These are phyloP conservation scores for Tricholaema leucomelas DNA, from an alignment of 2,113 vertebrate species.

Conservation along the genomic window DNA sequence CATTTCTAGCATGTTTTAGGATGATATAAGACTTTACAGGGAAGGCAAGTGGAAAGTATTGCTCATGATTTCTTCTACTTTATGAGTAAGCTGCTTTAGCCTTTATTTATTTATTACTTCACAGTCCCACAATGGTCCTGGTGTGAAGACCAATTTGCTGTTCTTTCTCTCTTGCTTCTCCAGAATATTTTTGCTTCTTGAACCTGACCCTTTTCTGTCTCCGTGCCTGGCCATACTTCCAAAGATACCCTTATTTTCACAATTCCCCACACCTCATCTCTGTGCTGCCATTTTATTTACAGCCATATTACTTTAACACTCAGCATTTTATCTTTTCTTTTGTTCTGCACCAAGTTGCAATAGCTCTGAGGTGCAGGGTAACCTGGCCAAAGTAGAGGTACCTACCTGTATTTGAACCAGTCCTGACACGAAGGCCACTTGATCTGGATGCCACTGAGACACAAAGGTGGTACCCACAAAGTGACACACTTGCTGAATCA, in stretches of 20 bases:
- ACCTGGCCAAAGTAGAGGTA: rapidly evolving
- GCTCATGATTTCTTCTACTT: conserved; percentile 39
- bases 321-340: not conserved
- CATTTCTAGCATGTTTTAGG: conserved; percentile 29
- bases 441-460: not conserved
- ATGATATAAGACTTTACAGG: conserved; percentile 29
- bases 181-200: not conserved
- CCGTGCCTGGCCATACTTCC: not conserved
- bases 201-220: not conserved
- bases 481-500: not conserved
- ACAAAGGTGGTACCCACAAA: not conserved
- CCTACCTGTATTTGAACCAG: not conserved
- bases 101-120: conserved; percentile 62
- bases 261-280: not conserved
- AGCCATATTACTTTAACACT: not conserved
- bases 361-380: not conserved
- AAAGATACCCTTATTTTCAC: not conserved
- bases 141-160: not conserved
- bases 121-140: not conserved
- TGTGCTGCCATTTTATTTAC: not conserved
- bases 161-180: not conserved
- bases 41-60: conserved; percentile 52
- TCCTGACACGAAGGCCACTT: not conserved
- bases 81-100: conserved; percentile 49
- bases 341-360: not conserved